Percentiles rank a stretch among this genome's conserved stretches.
phyloP scores from a whole-genome alignment of 37 sponge, comb jelly and placozoan species.

The Haliclona indistincta region DNA sequence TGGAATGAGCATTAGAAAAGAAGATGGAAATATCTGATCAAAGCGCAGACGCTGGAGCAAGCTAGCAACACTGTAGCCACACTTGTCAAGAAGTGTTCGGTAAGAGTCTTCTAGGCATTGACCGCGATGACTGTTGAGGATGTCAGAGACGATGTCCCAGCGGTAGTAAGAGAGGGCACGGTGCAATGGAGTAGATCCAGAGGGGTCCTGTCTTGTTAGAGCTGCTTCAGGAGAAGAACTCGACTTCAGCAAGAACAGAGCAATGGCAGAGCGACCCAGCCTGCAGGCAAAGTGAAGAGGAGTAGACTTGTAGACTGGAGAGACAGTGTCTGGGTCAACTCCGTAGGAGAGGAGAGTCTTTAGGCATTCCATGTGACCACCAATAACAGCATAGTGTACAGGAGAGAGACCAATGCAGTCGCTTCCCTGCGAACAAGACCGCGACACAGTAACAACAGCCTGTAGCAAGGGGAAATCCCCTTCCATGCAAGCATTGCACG shows the following conservation, averaged over 20 bases:
- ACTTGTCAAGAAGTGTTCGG: neutral
- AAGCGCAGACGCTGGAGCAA: conserved; percentile 10
- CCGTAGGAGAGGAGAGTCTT: conserved; percentile 19
- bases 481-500: neutral
- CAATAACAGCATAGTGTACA: conserved; percentile 49
- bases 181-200: conserved; percentile 16
- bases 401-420: conserved; percentile 46
- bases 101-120: too few relatives aligned
- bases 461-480: neutral
- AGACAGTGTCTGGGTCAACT: neutral
- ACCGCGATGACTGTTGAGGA: conserved; percentile 5
- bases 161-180: conserved; percentile 34
- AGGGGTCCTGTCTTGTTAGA: conserved; percentile 12
- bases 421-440: neutral
- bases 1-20: conserved; percentile 9
- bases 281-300: conserved; percentile 53
- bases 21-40: neutral
- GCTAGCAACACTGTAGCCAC: conserved; percentile 32
- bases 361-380: conserved; percentile 1
- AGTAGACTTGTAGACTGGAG: conserved; percentile 12
- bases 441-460: neutral
- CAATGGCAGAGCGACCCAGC: conserved; percentile 8
- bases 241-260: neutral
- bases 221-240: neutral
- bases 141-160: conserved; percentile 25